These are phyloP conservation scores for Lophotriccus pileatus DNA, from an alignment of 2,797 vertebrate genomes.

Conservation along the genomic window DNA sequence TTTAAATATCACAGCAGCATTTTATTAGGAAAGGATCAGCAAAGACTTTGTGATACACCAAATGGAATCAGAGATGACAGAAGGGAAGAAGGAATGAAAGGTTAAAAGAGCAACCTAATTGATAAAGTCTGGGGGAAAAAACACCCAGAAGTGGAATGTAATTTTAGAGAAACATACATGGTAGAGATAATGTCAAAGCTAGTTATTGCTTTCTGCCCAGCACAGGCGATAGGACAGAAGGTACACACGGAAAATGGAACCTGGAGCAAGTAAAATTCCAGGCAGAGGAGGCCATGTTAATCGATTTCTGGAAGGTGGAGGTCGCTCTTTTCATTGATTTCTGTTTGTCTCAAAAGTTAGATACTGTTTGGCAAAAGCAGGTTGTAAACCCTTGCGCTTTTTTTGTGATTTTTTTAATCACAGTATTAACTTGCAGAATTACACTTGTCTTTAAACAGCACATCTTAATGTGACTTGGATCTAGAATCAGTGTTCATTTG, in stretches of 20 bases:
- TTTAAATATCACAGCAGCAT: neutral
- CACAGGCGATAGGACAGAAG: neutral
- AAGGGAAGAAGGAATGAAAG: conserved; percentile 37
- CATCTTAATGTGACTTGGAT: accelerated
- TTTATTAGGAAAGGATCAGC: conserved; percentile 29
- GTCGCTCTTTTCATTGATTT: neutral
- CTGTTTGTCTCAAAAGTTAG: neutral
- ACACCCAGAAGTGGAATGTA: neutral
- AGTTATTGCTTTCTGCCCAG: conserved; percentile 38
- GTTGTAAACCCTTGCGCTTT: too few relatives aligned
- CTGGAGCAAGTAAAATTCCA: neutral
- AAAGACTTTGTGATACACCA: neutral
- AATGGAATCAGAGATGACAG: conserved; percentile 27
- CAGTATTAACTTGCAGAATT: neutral
- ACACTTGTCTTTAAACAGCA: neutral
- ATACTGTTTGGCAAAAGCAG: neutral
- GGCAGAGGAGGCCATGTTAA: neutral
- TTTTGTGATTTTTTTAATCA: too few relatives aligned
- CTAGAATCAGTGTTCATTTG: neutral
- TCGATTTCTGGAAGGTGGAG: neutral
- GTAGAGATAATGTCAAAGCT: conserved; percentile 41
- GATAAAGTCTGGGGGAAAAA: neutral
- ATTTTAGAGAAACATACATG: conserved; percentile 38
- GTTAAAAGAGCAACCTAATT: conserved; percentile 38
- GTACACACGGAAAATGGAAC: neutral